Evolutionary conservation across 1,140 invertebrate species (phyloP), one percentile per base, ranked within the genome.

Genomic region (Cyclargus thomasi): DNA sequence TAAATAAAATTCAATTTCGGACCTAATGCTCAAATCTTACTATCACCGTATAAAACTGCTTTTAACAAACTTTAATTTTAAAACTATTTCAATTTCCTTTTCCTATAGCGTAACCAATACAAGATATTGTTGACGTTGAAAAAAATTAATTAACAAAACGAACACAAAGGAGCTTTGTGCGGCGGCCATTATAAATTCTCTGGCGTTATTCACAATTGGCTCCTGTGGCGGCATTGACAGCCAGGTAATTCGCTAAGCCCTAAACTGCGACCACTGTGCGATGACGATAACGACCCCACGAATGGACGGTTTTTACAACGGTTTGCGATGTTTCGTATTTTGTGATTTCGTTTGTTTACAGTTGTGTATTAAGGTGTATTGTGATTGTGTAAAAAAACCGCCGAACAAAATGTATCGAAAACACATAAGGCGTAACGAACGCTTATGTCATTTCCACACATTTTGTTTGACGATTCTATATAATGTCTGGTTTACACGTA

Each of bases 131-230:
- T 53, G 36, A 21, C 10, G 22, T 35, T 23, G n/a, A 55, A 55
- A 36, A 65, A 65, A 65, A 53, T 55, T 53, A 57, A 65, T 65
- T 55, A 53, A 65, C 53, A 55, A 55, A 53, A 65, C 53, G 22
- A 5, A 29, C 22, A 65, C 64, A 65, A 65, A 65, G 64, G 64
- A 35, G 64, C 64, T 65, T 65, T 65, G 64, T 65, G 53, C 64
- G 47, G 64, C 63, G 67, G 35, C 63, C 75, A 80, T 82, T 81
- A 84, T 81, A 80, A 80, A 83, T 80, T 81, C 77, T 76, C 71
- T 69, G 74, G 79, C 77, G 82, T 81, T 84, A 84, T 84, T 81
- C 81, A 85, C 79, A 85, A 85, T 80, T 82, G 81, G 77, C 75
- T 65, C 23, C 64, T 55, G 74, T 73, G 65, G 78, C 76, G 73